These are phyloP conservation scores for Leptonema lineaticorne DNA, from an alignment of 1,140 invertebrate species.

Conservation along the genomic window DNA sequence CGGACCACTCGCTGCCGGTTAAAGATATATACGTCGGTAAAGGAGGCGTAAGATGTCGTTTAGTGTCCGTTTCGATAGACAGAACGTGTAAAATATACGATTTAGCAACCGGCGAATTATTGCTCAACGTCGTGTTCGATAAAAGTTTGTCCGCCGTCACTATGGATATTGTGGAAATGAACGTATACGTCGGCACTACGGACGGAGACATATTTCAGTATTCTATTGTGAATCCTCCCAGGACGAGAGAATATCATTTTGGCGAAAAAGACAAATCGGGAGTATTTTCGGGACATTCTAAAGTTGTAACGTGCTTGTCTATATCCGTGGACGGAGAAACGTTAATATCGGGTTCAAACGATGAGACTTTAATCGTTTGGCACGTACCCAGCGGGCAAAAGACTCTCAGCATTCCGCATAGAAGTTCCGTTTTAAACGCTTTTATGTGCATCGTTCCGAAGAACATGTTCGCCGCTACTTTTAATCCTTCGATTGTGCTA, in stretches of 20 bases:
- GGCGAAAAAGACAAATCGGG: slow-evolving; percentile 51
- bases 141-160: slow-evolving; percentile 67
- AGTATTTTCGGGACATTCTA: slow-evolving; percentile 65
- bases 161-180: slow-evolving; percentile 69
- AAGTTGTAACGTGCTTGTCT: slow-evolving; percentile 67
- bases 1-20: slow-evolving; percentile 74
- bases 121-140: slow-evolving; percentile 75
- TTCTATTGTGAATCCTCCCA: slow-evolving; percentile 64
- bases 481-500: slow-evolving; percentile 50
- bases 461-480: slow-evolving; percentile 49
- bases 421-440: slow-evolving; percentile 71
- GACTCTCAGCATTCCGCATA: slow-evolving; percentile 67
- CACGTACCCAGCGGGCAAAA: slow-evolving; percentile 73
- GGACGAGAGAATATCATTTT: slow-evolving; percentile 66
- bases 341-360: slow-evolving; percentile 73
- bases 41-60: slow-evolving; percentile 62
- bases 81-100: slow-evolving; percentile 82
- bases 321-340: slow-evolving; percentile 67
- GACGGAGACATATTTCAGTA: slow-evolving; percentile 71
- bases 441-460: slow-evolving; percentile 58
- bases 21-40: slow-evolving; percentile 71
- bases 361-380: slow-evolving; percentile 76
- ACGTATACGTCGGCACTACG: slow-evolving; percentile 70
- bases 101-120: slow-evolving; percentile 62
- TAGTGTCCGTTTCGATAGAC: slow-evolving; percentile 79